Percentiles rank a stretch among this genome's conserved stretches.
Conservation (phyloP, 1,140 invertebrate species). For the Conus betulinus region DNA sequence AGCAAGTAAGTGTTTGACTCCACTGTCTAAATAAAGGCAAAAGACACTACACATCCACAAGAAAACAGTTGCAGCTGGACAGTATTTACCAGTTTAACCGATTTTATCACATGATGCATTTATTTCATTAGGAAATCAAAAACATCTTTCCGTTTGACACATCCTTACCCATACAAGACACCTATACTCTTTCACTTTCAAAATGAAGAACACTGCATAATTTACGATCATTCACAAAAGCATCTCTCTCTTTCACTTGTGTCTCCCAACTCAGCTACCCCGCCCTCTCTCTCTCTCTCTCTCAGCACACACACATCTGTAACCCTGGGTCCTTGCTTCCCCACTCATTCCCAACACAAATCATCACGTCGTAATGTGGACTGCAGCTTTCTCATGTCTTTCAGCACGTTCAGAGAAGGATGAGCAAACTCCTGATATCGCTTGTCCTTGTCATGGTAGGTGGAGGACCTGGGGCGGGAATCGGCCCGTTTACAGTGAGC, state of each 20-base stretch:
- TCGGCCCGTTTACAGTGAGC: not conserved
- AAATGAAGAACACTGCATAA: no score
- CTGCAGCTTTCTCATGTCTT: constrained; percentile 73
- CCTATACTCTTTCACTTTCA: not conserved
- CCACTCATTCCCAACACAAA: constrained; percentile 68
- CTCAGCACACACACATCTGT: no score
- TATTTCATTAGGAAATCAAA: no score
- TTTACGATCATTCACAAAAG: no score
- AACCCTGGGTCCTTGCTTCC: no score
- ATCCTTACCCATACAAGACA: not conserved
- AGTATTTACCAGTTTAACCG: no score
- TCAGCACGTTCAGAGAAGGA: constrained; percentile 68
- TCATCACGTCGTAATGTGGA: constrained; percentile 72
- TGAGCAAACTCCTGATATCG: constrained; percentile 11
- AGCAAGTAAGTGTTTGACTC: no score
- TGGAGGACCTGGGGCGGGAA: not conserved
- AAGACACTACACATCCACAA: no score
- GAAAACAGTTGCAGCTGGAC: no score
- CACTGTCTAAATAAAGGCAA: no score
- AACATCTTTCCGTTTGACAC: not conserved
- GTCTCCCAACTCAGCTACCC: constrained; percentile 44
- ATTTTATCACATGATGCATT: no score
- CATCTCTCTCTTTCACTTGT: not conserved
- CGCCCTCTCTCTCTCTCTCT: no score
- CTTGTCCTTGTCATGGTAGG: not conserved